Evolutionary conservation across 2,113 vertebrate genomes (phyloP), one percentile per base, ranked within the genome.

Genomic region (Nibea albiflora): DNA sequence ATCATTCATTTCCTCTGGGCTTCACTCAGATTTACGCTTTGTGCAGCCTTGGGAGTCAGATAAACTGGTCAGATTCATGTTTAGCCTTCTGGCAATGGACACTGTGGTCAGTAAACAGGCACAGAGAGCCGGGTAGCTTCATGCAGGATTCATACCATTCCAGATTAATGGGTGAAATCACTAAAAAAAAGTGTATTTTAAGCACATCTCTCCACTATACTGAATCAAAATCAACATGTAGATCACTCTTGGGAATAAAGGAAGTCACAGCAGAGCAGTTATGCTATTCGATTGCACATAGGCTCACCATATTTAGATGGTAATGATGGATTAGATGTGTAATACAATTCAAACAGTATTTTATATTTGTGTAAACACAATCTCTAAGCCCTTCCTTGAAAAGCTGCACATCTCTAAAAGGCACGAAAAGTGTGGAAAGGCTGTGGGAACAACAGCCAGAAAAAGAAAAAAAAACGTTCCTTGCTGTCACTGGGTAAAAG

Each of bases 1-100:
- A 78, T 90, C 68, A 82, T 86, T 87, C 11, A 74, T 84, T 87
- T 87, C 81, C 70, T 76, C 31, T 80, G 77, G 77, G 74, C 64
- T 82, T 86, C 76, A 24, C 1, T 8, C 44, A 66, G 70, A 7
- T 26, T 63, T 79, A 15, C 8, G 1, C 57, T 70, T 64, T 74
- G 57, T 69, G 63, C 31, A 26, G 35, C 47, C 65, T 86, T 74
- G 39, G 69, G 61, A 85, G 73, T 84, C 0, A 1, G 56, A 81
- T 71, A 50, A 86, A 73, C 66, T 26, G 19, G 10, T 58, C 44
- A 74, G 60, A 73, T 80, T 77, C 31, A 75, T 65, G 74, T 77
- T 87, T 88, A 67, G 16, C 53, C 26, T 63, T 76, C 47, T 19
- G 65, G 54, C 57, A 73, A 52, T 49, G 46, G 42, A 66, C 14